Evolutionary conservation across 2,797 vertebrate genomes (phyloP), one percentile per base, ranked within the genome.

Genomic region (Alfaro cultratus): DNA sequence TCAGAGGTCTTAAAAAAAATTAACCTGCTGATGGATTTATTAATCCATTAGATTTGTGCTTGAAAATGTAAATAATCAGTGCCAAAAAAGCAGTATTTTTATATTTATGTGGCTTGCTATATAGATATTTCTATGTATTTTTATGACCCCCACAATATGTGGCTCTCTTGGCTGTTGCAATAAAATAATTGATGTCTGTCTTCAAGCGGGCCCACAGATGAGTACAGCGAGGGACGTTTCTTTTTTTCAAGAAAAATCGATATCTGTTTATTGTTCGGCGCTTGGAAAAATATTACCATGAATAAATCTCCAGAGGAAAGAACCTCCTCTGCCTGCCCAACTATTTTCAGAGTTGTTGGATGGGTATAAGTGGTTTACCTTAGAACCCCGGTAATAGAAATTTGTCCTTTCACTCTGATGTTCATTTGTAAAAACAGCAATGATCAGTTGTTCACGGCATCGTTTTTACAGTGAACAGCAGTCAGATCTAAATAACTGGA

Each of bases 211-310:
- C 5, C 47, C 4, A 39, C 46, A 73, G 29, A 70, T 76, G 2
- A 53, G 62, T 53, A 73, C 53, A 70, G 11, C 57, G 26, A 39
- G 2, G 51, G 2, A 31, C 53, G 9, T 49, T 12, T 51, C 49
- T 76, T 36, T 49, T 57, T 60, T 78, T 18, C 77, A 62, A 55
- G 47, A 18, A 23, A 62, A 76, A 81, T 51, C 23, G 23, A 70
- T 70, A 13, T 41, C 15, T 31, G 12, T 60, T 64, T 72, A 49
- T 43, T 74, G 74, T 55, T 47, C 13, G 51, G 60, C 57, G 15
- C 47, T 12, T 12, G 34, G 46, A n/a, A 73, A 21, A 73, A 13
- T 71, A 39, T 34, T 75, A 31, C 41, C 47, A 26, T 21, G 6
- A 57, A 75, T 41, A 18, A 43, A 57, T 39, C 67, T 51, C 5